Evolutionary conservation across 1,140 invertebrate genomes (phyloP).

Genomic region (Drosophila asahinai): DNA sequence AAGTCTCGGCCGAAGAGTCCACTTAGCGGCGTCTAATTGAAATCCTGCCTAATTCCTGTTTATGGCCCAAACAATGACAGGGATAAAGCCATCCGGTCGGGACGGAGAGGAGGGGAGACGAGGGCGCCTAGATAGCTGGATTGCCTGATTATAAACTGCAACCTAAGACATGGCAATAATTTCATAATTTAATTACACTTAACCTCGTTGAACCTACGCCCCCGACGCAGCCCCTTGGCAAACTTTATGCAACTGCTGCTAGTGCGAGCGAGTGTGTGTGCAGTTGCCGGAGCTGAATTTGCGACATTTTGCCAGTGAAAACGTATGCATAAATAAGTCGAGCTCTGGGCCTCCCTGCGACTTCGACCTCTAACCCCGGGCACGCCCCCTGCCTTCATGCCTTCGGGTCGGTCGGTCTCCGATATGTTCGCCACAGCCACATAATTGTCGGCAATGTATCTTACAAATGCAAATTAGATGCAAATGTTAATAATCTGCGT

Average conservation of each 20-base stretch:
- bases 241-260: constrained; percentile 71
- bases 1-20: constrained; percentile 33
- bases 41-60: constrained; percentile 72
- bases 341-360: constrained; percentile 28
- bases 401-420: background rate
- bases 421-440: constrained; percentile 47
- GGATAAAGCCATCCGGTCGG: background rate
- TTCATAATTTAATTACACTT: constrained; percentile 84
- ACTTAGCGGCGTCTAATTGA: constrained; percentile 72
- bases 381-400: background rate
- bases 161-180: constrained; percentile 82
- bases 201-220: constrained; percentile 70
- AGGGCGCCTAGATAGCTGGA: constrained; percentile 26
- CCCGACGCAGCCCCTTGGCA: constrained; percentile 15
- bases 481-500: constrained; percentile 83
- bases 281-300: constrained; percentile 27
- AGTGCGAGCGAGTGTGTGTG: constrained; percentile 19
- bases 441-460: constrained; percentile 83
- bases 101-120: background rate
- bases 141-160: constrained; percentile 76
- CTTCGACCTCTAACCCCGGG: constrained; percentile 7
- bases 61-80: constrained; percentile 54
- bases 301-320: constrained; percentile 70
- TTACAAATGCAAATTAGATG: constrained; percentile 82
- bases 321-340: constrained; percentile 80